Evolutionary conservation across 2,797 vertebrate genomes (phyloP).

Genomic region (Microhierax caerulescens): DNA sequence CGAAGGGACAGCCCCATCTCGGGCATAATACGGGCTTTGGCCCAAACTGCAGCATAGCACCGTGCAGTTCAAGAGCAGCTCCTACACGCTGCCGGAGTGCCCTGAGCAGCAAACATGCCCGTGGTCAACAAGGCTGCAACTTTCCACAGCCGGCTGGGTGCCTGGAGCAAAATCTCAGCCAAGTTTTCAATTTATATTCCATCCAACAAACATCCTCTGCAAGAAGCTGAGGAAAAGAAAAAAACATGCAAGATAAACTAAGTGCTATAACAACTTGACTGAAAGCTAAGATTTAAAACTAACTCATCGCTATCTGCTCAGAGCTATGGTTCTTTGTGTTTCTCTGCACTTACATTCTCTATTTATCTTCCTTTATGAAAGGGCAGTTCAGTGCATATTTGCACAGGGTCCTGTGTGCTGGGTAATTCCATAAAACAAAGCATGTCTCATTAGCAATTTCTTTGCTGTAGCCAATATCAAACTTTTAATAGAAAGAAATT

Average conservation of each 20-base stretch:
- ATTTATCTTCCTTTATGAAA: not conserved
- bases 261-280: not conserved
- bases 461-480: not conserved
- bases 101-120: not conserved
- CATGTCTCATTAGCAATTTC: not conserved
- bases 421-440: not conserved
- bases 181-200: not conserved
- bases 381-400: not conserved
- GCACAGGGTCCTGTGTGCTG: not conserved
- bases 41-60: not conserved
- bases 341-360: not conserved
- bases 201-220: not conserved
- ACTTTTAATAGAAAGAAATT: not conserved
- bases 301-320: not conserved
- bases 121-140: not conserved
- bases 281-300: not conserved
- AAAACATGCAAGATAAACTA: not conserved
- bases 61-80: not conserved
- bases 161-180: not conserved
- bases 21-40: not conserved
- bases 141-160: not conserved
- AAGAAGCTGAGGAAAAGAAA: not conserved
- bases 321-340: not conserved
- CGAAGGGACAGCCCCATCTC: not conserved
- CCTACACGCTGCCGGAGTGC: accelerated